Evolutionary conservation across 2,888 invertebrate species (phyloP).

Genomic region (Apantesis nais): DNA sequence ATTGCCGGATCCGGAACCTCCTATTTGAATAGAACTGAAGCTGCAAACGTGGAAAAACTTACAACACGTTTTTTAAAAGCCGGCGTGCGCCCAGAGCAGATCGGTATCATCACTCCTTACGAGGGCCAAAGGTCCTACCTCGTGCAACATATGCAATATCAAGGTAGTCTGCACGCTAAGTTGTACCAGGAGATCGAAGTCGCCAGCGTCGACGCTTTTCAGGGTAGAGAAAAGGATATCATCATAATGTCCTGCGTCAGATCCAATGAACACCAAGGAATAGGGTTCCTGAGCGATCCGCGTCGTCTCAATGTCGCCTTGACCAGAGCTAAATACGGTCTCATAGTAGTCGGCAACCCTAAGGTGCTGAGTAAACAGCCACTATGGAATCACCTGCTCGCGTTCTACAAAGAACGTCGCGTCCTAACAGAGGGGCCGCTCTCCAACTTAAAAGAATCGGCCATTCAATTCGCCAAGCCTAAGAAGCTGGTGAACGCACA

Average conservation of each 20-base stretch:
- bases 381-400: constrained; percentile 98
- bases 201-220: constrained; percentile 99
- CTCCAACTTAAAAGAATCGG: constrained; percentile 97
- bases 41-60: constrained; percentile 99
- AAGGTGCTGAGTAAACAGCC: constrained; percentile 99
- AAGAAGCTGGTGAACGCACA: constrained; percentile 97
- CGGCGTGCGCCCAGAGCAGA: constrained; percentile 98
- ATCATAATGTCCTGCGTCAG: constrained; percentile 99
- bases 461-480: constrained; percentile 98
- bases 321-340: constrained; percentile 98
- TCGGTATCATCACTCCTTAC: constrained; percentile 99
- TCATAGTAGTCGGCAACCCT: constrained; percentile 99
- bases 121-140: constrained; percentile 99
- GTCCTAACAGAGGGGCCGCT: constrained; percentile 98
- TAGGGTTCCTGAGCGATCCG: constrained; percentile 99
- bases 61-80: constrained; percentile 97
- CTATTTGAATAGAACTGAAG: constrained; percentile 99
- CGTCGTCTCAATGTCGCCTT: constrained; percentile 98
- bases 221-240: constrained; percentile 99
- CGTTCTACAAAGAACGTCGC: constrained; percentile 98
- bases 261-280: constrained; percentile 99
- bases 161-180: constrained; percentile 98
- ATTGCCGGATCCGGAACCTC: constrained; percentile 99
- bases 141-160: constrained; percentile 99
- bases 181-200: constrained; percentile 99